These are phyloP conservation scores for Atlantisia rogersi DNA, from an alignment of 2,113 vertebrate species.

Conservation along the genomic window DNA sequence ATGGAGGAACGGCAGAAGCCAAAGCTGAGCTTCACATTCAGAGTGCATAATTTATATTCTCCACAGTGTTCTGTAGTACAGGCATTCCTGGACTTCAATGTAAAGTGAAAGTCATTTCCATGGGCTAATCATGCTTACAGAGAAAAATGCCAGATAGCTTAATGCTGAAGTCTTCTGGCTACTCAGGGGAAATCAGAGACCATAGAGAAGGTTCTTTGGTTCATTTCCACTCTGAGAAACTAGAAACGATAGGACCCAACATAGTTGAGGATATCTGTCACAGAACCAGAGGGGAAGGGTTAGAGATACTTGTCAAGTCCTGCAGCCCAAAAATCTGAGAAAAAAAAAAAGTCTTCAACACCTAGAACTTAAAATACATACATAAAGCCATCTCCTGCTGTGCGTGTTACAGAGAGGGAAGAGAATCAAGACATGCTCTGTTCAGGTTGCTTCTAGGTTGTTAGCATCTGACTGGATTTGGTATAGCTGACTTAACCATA, in stretches of 20 bases:
- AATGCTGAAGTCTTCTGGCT: background rate
- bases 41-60: background rate
- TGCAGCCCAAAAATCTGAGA: background rate
- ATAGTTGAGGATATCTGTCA: background rate
- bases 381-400: background rate
- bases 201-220: background rate
- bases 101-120: background rate
- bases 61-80: background rate
- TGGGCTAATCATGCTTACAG: background rate
- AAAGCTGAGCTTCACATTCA: slow-evolving; percentile 38
- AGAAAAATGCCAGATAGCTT: background rate
- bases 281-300: background rate
- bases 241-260: background rate
- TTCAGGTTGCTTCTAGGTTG: background rate
- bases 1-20: slow-evolving; percentile 16
- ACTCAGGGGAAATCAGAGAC: background rate
- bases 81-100: background rate
- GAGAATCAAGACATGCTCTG: background rate
- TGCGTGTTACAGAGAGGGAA: background rate
- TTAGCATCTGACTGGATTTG: background rate
- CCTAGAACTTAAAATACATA: background rate
- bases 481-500: background rate
- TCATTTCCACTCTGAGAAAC: background rate
- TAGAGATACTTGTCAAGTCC: background rate
- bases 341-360: background rate